Evolutionary conservation across 2,888 invertebrate species (phyloP).

Genomic region (Drosophila borborema): DNA sequence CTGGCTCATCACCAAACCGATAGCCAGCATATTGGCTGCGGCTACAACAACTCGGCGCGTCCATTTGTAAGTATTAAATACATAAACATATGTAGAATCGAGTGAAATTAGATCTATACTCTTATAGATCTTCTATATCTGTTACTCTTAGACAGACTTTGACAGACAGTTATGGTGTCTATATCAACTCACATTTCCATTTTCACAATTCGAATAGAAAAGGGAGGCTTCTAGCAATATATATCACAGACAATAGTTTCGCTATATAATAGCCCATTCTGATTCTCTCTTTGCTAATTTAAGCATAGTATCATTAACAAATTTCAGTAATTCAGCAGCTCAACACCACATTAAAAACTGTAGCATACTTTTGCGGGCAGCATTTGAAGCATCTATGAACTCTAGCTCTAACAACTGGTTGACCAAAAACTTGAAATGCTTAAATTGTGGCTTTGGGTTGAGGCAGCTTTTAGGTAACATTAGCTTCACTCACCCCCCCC

Average conservation of each 20-base stretch:
- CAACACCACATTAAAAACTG: constrained; percentile 45
- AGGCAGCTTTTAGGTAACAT: constrained; percentile 8
- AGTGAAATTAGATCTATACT: neutral
- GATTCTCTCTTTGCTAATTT: neutral
- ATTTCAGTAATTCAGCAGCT: neutral
- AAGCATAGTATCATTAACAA: neutral
- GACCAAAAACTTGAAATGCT: constrained; percentile 63
- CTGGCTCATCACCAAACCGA: constrained; percentile 90
- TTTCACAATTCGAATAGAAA: too few species aligned
- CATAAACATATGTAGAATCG: neutral
- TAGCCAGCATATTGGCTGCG: constrained; percentile 92
- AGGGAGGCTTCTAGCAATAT: too few species aligned
- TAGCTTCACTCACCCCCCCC: neutral
- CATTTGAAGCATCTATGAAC: constrained; percentile 76
- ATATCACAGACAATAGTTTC: neutral
- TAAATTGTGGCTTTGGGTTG: constrained; percentile 28
- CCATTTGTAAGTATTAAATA: constrained; percentile 88
- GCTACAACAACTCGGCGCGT: constrained; percentile 94
- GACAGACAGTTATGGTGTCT: too few species aligned
- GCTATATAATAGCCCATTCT: neutral
- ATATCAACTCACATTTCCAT: too few species aligned
- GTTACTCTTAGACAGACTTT: too few species aligned
- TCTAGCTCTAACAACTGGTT: constrained; percentile 31
- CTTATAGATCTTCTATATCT: neutral
- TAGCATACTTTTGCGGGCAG: constrained; percentile 54